Evolutionary conservation across 1,140 invertebrate species (phyloP).

Genomic region (Heliconius eleuchia): DNA sequence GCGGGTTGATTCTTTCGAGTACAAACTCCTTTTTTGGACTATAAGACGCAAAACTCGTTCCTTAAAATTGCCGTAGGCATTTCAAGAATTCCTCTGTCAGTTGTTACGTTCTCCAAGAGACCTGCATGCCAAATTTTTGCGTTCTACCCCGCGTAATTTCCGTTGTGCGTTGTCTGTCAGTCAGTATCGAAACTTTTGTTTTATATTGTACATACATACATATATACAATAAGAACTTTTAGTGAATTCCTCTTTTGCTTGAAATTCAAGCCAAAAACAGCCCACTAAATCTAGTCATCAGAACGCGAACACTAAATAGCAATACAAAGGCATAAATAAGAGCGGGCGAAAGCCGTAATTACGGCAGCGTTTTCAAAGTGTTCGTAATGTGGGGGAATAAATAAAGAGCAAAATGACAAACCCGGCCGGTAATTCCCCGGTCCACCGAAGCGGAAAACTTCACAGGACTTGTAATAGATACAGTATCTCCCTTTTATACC

Average conservation of each 20-base stretch:
- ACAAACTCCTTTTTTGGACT: no score
- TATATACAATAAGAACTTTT: no score
- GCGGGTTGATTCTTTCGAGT: no score
- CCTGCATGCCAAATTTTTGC: no score
- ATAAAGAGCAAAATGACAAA: constrained; percentile 40
- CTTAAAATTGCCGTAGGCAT: no score
- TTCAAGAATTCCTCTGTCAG: no score
- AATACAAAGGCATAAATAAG: constrained; percentile 12
- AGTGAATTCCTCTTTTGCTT: neutral
- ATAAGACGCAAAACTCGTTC: no score
- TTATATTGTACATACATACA: no score
- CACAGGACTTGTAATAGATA: constrained; percentile 37
- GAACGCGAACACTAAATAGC: constrained; percentile 11
- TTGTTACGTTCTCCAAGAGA: no score
- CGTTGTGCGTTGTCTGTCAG: no score
- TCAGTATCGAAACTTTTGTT: no score
- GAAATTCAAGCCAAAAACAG: neutral
- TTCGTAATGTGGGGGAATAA: constrained; percentile 41
- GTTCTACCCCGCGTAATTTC: no score
- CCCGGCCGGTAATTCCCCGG: constrained; percentile 41
- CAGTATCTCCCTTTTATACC: constrained; percentile 25
- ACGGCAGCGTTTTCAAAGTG: constrained; percentile 33
- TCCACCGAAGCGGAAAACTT: constrained; percentile 44
- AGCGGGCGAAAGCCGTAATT: constrained; percentile 14
- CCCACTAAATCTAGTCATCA: constrained; percentile 8